phyloP scores from a whole-genome alignment of 2,113 vertebrate genomes.

The Chrysemys picta region DNA sequence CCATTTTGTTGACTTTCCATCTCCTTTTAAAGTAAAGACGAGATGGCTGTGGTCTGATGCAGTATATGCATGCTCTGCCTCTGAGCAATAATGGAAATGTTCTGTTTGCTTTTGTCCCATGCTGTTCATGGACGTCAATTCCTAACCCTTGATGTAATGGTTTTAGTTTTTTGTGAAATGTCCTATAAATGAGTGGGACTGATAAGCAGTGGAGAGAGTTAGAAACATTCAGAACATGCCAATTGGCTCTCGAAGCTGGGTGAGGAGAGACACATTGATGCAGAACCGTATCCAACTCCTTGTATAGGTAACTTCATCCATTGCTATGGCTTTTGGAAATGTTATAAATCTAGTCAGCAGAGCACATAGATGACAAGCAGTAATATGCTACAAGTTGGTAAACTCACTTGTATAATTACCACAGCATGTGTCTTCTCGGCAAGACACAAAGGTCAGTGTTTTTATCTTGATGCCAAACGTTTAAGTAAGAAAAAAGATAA shows the following conservation, averaged over 20 bases:
- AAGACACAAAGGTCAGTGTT: neutral
- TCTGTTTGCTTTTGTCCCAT: neutral
- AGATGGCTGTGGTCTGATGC: neutral
- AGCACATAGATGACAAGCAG: rapidly evolving
- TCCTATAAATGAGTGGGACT: neutral
- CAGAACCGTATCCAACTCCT: rapidly evolving
- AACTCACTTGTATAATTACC: neutral
- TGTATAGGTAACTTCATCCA: neutral
- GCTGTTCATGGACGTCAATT: rapidly evolving
- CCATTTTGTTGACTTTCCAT: neutral
- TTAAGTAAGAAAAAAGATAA: neutral
- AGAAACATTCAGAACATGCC: neutral
- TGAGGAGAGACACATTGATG: neutral
- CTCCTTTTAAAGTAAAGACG: neutral
- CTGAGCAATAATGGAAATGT: neutral
- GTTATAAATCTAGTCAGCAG: neutral
- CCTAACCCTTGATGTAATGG: rapidly evolving
- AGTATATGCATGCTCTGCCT: rapidly evolving
- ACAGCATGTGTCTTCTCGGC: neutral
- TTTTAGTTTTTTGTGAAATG: neutral
- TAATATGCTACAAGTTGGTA: neutral
- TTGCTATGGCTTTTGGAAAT: neutral
- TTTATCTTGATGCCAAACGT: neutral
- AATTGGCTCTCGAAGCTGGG: neutral
- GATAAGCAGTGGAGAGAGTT: neutral